A percentile compares a stretch with the other conserved stretches of the same genome.
These are phyloP conservation scores for Danio kyathit DNA, from an alignment of 2,797 vertebrate genomes.

Conservation along the genomic window DNA sequence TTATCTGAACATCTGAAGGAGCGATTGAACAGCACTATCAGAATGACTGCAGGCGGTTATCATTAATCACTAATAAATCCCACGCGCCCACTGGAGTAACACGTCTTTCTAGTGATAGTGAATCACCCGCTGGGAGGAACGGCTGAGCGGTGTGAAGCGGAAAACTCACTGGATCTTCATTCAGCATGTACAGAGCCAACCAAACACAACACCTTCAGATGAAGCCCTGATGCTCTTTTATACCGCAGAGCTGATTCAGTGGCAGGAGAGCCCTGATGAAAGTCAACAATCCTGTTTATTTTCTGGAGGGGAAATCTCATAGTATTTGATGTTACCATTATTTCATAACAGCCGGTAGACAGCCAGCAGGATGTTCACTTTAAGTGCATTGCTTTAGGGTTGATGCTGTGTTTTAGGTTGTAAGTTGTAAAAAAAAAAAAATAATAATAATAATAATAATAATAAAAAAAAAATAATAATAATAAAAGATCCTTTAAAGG, in stretches of 20 bases:
- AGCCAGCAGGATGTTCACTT: background rate
- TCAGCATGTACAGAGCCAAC: background rate
- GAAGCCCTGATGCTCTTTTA: background rate
- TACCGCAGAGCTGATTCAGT: background rate
- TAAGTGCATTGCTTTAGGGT: background rate
- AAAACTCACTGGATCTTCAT: background rate
- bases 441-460: no score
- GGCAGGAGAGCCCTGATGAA: background rate
- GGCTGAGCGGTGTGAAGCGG: background rate
- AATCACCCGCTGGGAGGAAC: background rate
- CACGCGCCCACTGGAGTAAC: constrained; percentile 47
- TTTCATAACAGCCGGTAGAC: background rate
- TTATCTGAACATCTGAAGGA: constrained; percentile 73
- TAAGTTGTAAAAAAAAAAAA: no score
- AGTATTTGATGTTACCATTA: background rate
- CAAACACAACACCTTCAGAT: background rate
- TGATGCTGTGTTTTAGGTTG: no score
- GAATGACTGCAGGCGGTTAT: constrained; percentile 64
- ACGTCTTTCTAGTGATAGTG: background rate
- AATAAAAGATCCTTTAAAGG: no score
- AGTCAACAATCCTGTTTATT: background rate
- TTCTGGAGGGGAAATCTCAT: background rate
- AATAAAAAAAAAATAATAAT: no score
- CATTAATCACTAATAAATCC: constrained; percentile 70
- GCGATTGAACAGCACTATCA: constrained; percentile 64